A percentile compares a stretch with the other conserved stretches of the same genome.
Evolutionary conservation across 2,888 invertebrate species (phyloP).

Genomic region (Platycnemis pennipes): DNA sequence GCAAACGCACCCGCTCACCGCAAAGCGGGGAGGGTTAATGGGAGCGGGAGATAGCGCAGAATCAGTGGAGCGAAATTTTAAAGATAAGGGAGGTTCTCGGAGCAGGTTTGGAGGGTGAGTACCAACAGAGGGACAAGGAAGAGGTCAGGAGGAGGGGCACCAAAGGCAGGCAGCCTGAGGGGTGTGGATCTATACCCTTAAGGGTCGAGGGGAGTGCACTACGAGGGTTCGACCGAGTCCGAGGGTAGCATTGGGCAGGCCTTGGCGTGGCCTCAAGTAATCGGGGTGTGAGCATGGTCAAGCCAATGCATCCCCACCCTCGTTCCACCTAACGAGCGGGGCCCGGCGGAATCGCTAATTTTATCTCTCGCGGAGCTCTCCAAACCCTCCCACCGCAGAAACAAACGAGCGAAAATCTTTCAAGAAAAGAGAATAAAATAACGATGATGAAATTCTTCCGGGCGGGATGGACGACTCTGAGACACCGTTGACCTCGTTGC

Average conservation of each 20-base stretch:
- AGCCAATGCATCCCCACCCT: background rate
- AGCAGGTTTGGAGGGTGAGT: background rate
- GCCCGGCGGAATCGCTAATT: background rate
- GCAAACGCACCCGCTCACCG: background rate
- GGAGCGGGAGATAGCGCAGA: constrained; percentile 3
- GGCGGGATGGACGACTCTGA: background rate
- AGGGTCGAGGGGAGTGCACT: background rate
- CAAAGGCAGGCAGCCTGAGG: background rate
- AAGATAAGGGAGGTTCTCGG: background rate
- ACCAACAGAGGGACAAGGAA: background rate
- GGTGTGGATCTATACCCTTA: background rate
- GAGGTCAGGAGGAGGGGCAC: background rate
- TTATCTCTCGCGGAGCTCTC: background rate
- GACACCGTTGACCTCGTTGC: background rate
- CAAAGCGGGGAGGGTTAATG: background rate
- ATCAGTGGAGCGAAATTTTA: constrained; percentile 36
- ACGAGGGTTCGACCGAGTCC: background rate
- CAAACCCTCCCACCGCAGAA: background rate
- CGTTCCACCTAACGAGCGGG: background rate
- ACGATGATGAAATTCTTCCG: background rate
- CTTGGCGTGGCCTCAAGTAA: background rate
- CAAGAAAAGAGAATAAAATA: background rate
- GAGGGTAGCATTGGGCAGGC: background rate
- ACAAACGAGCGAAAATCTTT: background rate
- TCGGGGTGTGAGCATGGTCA: background rate